Evolutionary conservation across 2,888 invertebrate species (phyloP).

Genomic region (Lapara coniferarum): DNA sequence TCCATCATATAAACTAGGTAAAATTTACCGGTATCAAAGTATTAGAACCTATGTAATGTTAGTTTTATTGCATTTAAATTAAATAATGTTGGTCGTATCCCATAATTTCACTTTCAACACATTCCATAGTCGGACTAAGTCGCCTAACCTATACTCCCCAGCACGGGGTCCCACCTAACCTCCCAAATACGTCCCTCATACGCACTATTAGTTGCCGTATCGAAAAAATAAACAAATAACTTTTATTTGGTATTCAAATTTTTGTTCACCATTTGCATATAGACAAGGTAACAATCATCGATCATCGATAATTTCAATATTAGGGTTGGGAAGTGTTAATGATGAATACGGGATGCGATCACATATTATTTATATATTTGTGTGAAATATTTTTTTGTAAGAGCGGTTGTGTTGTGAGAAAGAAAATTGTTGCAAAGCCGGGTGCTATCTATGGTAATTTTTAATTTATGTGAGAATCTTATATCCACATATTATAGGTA

Average conservation of each 20-base stretch:
- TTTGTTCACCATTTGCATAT: conserved; percentile 74
- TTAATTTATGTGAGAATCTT: no score
- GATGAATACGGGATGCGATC: conserved; percentile 47
- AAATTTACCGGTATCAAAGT: no score
- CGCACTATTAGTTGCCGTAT: conserved; percentile 69
- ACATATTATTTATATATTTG: conserved; percentile 41
- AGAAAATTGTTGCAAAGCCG: no score
- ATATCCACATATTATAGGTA: no score
- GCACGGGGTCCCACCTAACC: neutral
- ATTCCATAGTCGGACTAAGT: no score
- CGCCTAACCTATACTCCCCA: neutral
- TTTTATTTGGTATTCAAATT: conserved; percentile 79
- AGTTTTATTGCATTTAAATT: no score
- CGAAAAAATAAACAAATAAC: conserved; percentile 72
- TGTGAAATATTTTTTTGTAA: neutral
- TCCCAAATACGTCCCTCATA: conserved; percentile 30
- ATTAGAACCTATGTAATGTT: no score
- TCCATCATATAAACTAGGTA: no score
- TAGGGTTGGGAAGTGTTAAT: conserved; percentile 51
- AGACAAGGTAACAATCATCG: conserved; percentile 72
- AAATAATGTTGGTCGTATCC: no score
- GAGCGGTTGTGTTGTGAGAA: neutral
- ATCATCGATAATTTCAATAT: conserved; percentile 70
- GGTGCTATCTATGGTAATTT: no score
- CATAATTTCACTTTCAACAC: no score